Base-by-base conservation (phyloP, 2,797 vertebrate genomes). In the Melanotaenia maccullochi region DNA sequence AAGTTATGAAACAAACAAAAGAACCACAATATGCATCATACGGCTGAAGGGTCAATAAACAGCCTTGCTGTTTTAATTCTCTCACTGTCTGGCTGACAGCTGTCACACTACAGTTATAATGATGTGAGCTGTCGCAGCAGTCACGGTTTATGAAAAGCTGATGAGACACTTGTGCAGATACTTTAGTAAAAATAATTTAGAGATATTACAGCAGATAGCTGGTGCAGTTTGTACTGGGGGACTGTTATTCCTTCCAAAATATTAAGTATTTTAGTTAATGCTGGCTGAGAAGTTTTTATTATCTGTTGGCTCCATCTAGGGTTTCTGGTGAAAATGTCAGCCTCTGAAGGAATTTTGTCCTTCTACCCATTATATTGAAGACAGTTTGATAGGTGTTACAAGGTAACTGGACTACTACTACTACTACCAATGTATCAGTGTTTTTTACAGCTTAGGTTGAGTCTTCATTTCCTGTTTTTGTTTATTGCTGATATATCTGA, bases 231-330 rank as follows among this genome's bases (percentile, higher is more conserved):
- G 42, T 20, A 20, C 28, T 38, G 11, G 9, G 11, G 2, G 11
- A 12, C 36, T 40, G 12, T 40, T 13, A 40, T 40, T 3, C 38
- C 38, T 40, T 20, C 16, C 6, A 8, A 20, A 47, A 8, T 47
- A 18, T 1, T 11, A 40, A 5, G 18, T 20, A 6, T 20, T 20
- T 47, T 52, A 16, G 35, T 52, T 35, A 51, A 18, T 11, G n/a
- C 13, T 25, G 42, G 18, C 51, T 62, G 30, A 59, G 6, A 68
- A 42, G 28, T 2, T 60, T 14, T 36, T 9, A n/a, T 71, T 36
- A 82, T 80, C 68, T 59, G 20, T 13, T 89, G 70, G 85, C 84
- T 83, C 88, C 89, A 82, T 84, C 88, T 88, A 86, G 77, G 44
- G 89, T 79, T 72, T 36, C 59, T 52, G 40, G 6, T 20, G 62